Evolutionary conservation across 2,888 invertebrate genomes (phyloP), one percentile per base, ranked within the genome.

Genomic region (Antheraea yamamai): DNA sequence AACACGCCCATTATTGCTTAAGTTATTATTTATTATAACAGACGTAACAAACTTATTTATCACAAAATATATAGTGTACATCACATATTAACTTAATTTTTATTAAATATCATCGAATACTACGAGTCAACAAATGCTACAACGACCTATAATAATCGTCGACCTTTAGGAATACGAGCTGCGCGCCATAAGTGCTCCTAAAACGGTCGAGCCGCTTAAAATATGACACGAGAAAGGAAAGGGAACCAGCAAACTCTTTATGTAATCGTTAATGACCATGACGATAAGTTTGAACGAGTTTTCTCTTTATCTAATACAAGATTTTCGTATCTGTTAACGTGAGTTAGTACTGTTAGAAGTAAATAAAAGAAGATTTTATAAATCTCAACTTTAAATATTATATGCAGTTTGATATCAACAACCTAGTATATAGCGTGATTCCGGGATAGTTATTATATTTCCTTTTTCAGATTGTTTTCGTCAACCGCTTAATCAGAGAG

Each of bases 221-320:
- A 91, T 92, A 91, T 91, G 89, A 90, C 88, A 89, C 83, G 85
- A 84, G 88, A 88, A 89, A 84, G 91, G 87, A 91, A 90, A 87
- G 87, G 88, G 84, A 87, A 86, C 85, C 89, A 87, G 87, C 92
- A 91, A 90, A 91, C 92, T 91, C 89, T 92, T 92, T 92, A 92
- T 92, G 91, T 90, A 92, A 92, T 91, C 90, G 91, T 91, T 93
- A 93, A 93, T 92, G 93, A 92, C 87, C 85, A 83, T 80, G 87
- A 85, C 89, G 90, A 91, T 91, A 88, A 89, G 79, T 81, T 79
- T 81, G 85, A 86, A 85, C 84, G 87, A 85, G 85, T 85, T 88
- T 87, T 89, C 89, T 88, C 80, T 61, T 70, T 70, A 70, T 39
- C 20, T 70, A 8, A n/a, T 39, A 39, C 75, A 81, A 83, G 84